Base-by-base conservation (phyloP, 2,888 invertebrate species). In the Yponomeuta sedellus region DNA sequence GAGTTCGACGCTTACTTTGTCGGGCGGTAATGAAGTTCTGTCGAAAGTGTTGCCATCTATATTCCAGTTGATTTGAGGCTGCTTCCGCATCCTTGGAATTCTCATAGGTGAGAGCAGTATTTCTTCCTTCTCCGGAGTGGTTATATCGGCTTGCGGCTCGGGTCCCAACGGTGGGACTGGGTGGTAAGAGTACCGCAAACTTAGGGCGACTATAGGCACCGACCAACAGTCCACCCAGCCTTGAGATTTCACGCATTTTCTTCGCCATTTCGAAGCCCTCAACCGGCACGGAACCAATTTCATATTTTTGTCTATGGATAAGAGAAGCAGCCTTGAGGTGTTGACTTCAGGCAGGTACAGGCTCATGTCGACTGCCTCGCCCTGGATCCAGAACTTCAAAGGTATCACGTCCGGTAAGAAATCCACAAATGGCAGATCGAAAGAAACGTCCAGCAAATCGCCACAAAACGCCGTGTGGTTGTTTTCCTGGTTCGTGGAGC, bases 211-310 rank as follows among this genome's bases (percentile, higher is more conserved):
- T 70, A 98, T 98, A 0, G 98, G 98, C 8, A 98, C 97, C 63
- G 96, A 96, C 98, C 98, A 98, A 78, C 98, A 98, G 80, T 98
- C 98, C 0, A 98, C 94, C 99, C 99, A 99, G 2, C 98, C 98
- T 67, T 91, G 85, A 2, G 89, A 91, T 70, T 92, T 92, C 0
- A 92, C 89, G 74, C 97, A 97, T 74, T 96, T 93, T 77, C 97
- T 95, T 66, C 97, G 92, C 97, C 97, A 97, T 92, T 93, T 96
- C 74, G 92, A 88, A 67, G 82, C 88, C 82, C 83, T 88, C 68
- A 90, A 73, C 69, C 93, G 89, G 68, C 89, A 86, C 16, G 96
- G 96, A 66, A 97, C 92, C 64, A 98, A 92, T 86, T 96, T 97
- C 76, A 97, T 96, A 83, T 97, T 97, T 81, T 96, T 96, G 75